Percentiles rank a stretch among this genome's conserved stretches.
Conservation (phyloP, 2,888 invertebrate genomes). For the Amiota communis region DNA sequence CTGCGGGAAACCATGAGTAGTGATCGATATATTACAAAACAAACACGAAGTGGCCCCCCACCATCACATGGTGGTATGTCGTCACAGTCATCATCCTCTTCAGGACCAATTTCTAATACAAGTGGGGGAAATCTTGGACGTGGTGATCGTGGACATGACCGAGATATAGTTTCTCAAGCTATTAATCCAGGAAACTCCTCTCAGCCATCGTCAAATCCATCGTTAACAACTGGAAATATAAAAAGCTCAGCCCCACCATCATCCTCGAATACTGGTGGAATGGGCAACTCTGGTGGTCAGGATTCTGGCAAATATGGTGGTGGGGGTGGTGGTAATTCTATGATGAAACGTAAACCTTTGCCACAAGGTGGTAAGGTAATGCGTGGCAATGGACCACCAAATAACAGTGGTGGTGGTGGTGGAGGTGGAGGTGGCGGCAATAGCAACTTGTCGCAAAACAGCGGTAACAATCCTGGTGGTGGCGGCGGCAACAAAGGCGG, state of each 20-base stretch:
- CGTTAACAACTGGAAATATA: slow-evolving; percentile 52
- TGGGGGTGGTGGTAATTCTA: slow-evolving; percentile 73
- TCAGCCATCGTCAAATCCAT: slow-evolving; percentile 46
- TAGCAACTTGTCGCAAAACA: slow-evolving; percentile 15
- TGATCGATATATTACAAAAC: slow-evolving; percentile 69
- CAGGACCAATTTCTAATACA: slow-evolving; percentile 11
- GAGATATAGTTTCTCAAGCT: slow-evolving; percentile 51
- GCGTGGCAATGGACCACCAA: slow-evolving; percentile 77
- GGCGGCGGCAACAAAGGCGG: slow-evolving; percentile 49
- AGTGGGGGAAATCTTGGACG: slow-evolving; percentile 41
- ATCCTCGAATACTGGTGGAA: slow-evolving; percentile 38
- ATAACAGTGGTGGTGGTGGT: slow-evolving; percentile 60
- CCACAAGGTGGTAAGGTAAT: slow-evolving; percentile 75
- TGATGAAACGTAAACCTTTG: slow-evolving; percentile 82
- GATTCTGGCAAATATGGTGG: slow-evolving; percentile 57
- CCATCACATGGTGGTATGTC: slow-evolving; percentile 63
- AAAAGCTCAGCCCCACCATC: slow-evolving; percentile 50
- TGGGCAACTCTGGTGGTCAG: slow-evolving; percentile 33
- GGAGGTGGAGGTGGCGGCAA: slow-evolving; percentile 42
- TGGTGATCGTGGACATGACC: slow-evolving; percentile 34
- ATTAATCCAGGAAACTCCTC: slow-evolving; percentile 44
- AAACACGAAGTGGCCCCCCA: slow-evolving; percentile 65
- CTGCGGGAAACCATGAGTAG: slow-evolving; percentile 64
- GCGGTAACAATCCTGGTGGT: slow-evolving; percentile 32
- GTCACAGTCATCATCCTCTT: slow-evolving; percentile 31